phyloP scores from a whole-genome alignment of 2,113 vertebrate species.

The Hiodon tergisus region DNA sequence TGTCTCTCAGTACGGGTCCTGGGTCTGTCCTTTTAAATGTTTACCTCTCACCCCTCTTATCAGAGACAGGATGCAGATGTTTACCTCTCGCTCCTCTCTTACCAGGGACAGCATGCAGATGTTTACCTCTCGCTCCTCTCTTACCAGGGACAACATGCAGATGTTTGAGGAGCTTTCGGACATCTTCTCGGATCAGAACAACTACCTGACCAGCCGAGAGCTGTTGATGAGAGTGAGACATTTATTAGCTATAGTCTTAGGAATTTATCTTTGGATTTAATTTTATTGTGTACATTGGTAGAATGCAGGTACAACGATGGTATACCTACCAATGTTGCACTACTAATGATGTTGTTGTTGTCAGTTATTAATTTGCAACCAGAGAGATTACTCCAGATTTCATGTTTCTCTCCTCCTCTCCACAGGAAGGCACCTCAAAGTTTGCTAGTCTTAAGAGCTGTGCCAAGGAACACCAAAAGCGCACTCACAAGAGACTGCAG shows the following conservation, averaged over 20 bases:
- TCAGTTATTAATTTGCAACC: no score
- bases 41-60: not conserved
- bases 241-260: no score
- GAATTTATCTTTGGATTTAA: no score
- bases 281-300: not conserved
- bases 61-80: slow-evolving; percentile 55
- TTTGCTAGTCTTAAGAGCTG: slow-evolving; percentile 87
- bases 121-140: not conserved
- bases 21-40: not conserved
- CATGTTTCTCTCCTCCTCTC: slow-evolving; percentile 14
- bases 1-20: not conserved
- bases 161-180: slow-evolving; percentile 89
- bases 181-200: slow-evolving; percentile 92
- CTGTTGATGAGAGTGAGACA: slow-evolving; percentile 87
- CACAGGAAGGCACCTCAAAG: slow-evolving; percentile 91
- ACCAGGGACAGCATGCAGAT: not conserved
- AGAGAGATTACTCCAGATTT: not conserved
- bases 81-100: not conserved
- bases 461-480: slow-evolving; percentile 91
- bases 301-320: not conserved
- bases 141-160: slow-evolving; percentile 75
- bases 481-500: slow-evolving; percentile 80
- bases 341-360: not conserved
- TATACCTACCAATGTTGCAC: not conserved
- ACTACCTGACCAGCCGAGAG: slow-evolving; percentile 86